A percentile compares a stretch with the other conserved stretches of the same genome.
Conservation (phyloP, 2,797 vertebrate genomes). For the Alcedo atthis region DNA sequence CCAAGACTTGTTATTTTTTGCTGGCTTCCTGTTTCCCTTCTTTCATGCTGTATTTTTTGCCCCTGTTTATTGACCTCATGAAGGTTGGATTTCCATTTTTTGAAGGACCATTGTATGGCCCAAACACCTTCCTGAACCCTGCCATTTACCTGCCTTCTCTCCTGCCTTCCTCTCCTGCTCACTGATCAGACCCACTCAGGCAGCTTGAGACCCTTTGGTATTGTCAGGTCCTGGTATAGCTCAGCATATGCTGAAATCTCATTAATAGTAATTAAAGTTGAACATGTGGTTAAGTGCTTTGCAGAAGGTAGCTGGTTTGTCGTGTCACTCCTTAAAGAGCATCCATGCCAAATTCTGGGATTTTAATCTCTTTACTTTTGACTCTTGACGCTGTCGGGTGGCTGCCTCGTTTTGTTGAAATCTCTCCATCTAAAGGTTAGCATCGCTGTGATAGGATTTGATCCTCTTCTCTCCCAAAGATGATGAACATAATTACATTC, state of each 20-base stretch:
- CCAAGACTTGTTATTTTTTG: slow-evolving; percentile 20
- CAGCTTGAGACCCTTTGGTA: not conserved
- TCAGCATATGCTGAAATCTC: not conserved
- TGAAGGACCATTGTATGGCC: not conserved
- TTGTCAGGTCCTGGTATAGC: not conserved
- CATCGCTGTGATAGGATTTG: not conserved
- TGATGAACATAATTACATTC: slow-evolving; percentile 32
- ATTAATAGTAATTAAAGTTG: slow-evolving; percentile 4
- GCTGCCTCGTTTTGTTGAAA: not conserved
- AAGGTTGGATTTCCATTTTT: slow-evolving; percentile 16
- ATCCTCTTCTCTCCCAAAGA: slow-evolving; percentile 6
- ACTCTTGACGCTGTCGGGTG: not conserved
- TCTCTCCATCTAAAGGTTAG: not conserved
- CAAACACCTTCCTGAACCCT: slow-evolving; percentile 8
- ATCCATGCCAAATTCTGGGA: not conserved
- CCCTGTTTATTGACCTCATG: not conserved
- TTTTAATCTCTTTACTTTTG: not conserved
- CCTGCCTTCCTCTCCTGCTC: rapidly evolving
- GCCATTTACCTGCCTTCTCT: not conserved
- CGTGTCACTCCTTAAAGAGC: not conserved
- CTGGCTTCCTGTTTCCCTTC: slow-evolving; percentile 44
- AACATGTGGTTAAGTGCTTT: not conserved
- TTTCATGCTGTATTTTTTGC: slow-evolving; percentile 36
- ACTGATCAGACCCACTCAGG: not conserved
- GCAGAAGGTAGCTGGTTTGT: not conserved